Base-by-base conservation (phyloP, 2,797 vertebrate species). In the Sphenopsis melanotis region DNA sequence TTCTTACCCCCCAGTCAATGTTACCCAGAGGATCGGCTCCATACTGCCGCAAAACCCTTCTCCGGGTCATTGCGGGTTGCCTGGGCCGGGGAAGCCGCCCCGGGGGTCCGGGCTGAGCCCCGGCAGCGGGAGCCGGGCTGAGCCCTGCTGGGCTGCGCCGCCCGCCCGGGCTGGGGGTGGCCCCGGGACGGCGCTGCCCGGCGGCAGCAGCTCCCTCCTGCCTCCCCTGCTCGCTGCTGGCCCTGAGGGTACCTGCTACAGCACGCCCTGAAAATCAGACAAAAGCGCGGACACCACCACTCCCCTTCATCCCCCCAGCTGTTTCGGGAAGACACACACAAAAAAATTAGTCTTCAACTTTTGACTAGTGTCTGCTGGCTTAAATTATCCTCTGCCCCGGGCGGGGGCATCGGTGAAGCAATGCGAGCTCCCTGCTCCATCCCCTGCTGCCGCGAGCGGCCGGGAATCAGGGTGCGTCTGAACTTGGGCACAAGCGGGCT, bases 281-380 rank as follows among this genome's bases (percentile, higher is more conserved):
- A 95, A 94, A 94, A 87, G 55, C 17, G 8, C 5, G 9, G 50
- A 23, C 50, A 41, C 22, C 15, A 29, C 30, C 27, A 7, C 32
- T 59, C 18, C 27, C 56, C 15, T 15, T 27, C 17, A 4, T 6
- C 1, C 12, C 22, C 24, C 5, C 21, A 63, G 3, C 34, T 64
- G 20, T 66, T 90, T 83, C 32, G 49, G 57, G 55, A 92, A 94
- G 57, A 70, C 47, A 52, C n/a, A 32, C 17, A 18, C 16, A 29
- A 30, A 23, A 22, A 42, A 49, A 32, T 41, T 52, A 57, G 26
- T 64, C 66, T 81, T 50, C 74, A 90, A 89, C 86, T 96, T 96
- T 30, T 82, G 59, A 55, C 81, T 65, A 32, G 87, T 36, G 59
- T 32, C 66, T 87, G 39, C 63, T 82, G 90, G 11, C 10, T 93